These are phyloP conservation scores for Hemistola chrysoprasaria DNA, from an alignment of 2,888 invertebrate genomes.

Conservation along the genomic window DNA sequence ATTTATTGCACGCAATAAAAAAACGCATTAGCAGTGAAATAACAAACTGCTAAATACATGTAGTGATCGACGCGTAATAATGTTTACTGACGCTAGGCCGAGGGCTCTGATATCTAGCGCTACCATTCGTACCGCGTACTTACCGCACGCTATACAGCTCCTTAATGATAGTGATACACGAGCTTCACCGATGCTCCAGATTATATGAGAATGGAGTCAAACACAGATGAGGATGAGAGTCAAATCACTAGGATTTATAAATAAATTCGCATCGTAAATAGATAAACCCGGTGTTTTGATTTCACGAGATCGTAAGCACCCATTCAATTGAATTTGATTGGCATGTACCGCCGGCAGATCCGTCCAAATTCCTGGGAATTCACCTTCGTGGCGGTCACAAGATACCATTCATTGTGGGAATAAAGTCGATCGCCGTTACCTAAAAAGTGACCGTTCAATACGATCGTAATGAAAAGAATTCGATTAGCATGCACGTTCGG, in stretches of 20 bases:
- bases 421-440: constrained; percentile 45
- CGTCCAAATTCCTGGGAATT: constrained; percentile 25
- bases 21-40: constrained; percentile 43
- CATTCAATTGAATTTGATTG: constrained; percentile 29
- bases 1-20: constrained; percentile 58
- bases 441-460: constrained; percentile 62
- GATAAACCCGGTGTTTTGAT: constrained; percentile 10
- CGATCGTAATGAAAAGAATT: constrained; percentile 68
- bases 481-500: constrained; percentile 70
- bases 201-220: too few species aligned
- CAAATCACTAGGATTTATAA: neutral
- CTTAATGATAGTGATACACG: too few species aligned
- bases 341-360: too few species aligned
- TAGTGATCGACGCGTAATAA: constrained; percentile 28
- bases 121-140: too few species aligned
- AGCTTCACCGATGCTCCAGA: too few species aligned
- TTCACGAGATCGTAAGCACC: constrained; percentile 15
- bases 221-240: too few species aligned
- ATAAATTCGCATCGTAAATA: constrained; percentile 16
- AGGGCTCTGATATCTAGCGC: too few species aligned
- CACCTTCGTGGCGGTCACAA: constrained; percentile 14
- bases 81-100: constrained; percentile 11
- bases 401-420: constrained; percentile 29
- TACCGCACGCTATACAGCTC: too few species aligned
- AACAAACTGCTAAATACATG: constrained; percentile 33